These are phyloP conservation scores for Axis porcinus DNA, from an alignment of 2,113 vertebrate species.

Conservation along the genomic window DNA sequence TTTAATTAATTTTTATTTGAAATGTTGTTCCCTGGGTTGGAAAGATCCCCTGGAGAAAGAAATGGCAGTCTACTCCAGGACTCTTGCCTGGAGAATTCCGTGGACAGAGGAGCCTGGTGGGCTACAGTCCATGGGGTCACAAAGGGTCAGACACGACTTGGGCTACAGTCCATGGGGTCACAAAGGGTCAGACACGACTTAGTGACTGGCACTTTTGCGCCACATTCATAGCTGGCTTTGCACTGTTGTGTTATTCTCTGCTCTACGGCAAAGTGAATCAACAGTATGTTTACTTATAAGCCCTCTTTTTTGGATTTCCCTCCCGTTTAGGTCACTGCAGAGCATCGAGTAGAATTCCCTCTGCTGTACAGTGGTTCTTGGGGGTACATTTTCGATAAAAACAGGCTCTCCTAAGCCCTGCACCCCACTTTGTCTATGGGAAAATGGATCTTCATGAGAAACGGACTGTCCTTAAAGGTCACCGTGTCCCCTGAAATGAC, in stretches of 20 bases:
- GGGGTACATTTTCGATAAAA: not conserved
- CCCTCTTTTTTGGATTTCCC: not conserved
- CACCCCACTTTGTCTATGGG: not conserved
- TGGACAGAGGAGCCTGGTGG: not conserved
- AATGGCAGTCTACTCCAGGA: not conserved
- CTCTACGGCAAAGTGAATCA: not conserved
- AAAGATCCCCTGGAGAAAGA: not conserved
- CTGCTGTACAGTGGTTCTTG: not conserved
- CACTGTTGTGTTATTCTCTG: not conserved
- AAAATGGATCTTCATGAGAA: not conserved
- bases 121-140: not conserved
- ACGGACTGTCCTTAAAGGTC: not conserved
- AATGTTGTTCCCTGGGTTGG: not conserved
- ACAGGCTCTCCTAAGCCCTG: not conserved
- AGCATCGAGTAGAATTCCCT: not conserved
- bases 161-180: not conserved
- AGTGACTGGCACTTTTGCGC: not conserved
- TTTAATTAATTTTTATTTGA: not conserved
- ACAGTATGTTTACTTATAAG: accelerated
- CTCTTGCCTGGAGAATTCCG: not conserved
- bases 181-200: not conserved
- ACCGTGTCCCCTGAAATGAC: not conserved
- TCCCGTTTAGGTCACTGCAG: not conserved
- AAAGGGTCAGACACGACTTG: not conserved
- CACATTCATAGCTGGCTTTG: not conserved